Conservation (phyloP, 2,888 invertebrate genomes). For the Drosophila phalerata region DNA sequence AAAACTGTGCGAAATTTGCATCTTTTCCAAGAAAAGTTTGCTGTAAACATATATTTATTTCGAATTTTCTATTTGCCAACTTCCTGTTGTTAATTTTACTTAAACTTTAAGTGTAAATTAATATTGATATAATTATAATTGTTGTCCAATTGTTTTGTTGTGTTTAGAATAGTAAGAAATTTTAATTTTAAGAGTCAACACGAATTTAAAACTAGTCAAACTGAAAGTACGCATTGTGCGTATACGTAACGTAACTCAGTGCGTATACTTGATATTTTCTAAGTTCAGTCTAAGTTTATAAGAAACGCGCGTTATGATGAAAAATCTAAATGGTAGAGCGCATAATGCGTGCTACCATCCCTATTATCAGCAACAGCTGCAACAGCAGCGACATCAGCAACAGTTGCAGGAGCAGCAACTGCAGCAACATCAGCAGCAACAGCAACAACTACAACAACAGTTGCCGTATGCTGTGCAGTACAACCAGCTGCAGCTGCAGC, state of each 20-base stretch:
- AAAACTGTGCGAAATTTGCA: constrained; percentile 40
- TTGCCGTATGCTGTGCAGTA: constrained; percentile 29
- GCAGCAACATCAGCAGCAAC: constrained; percentile 35
- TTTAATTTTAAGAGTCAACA: constrained; percentile 36
- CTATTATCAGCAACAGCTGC: constrained; percentile 66
- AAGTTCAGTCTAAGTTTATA: constrained; percentile 37
- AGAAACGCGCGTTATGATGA: constrained; percentile 70
- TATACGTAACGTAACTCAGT: constrained; percentile 57
- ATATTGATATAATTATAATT: constrained; percentile 35
- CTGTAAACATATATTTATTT: constrained; percentile 58
- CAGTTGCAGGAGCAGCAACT: constrained; percentile 52
- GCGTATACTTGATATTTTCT: constrained; percentile 73
- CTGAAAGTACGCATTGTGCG: constrained; percentile 50
- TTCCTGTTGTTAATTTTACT: constrained; percentile 39
- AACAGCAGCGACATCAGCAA: constrained; percentile 56
- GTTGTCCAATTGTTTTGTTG: constrained; percentile 58
- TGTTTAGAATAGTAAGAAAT: constrained; percentile 19
- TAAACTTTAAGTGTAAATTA: constrained; percentile 17
- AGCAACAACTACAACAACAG: constrained; percentile 42
- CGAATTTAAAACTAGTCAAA: constrained; percentile 65
- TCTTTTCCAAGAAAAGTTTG: constrained; percentile 75
- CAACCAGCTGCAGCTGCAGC: constrained; percentile 51
- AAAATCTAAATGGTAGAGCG: constrained; percentile 78
- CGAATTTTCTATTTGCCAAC: constrained; percentile 19
- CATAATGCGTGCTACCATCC: constrained; percentile 80